Evolutionary conservation across 2,888 invertebrate genomes (phyloP).

Genomic region (Pristionchus fissidentatus): DNA sequence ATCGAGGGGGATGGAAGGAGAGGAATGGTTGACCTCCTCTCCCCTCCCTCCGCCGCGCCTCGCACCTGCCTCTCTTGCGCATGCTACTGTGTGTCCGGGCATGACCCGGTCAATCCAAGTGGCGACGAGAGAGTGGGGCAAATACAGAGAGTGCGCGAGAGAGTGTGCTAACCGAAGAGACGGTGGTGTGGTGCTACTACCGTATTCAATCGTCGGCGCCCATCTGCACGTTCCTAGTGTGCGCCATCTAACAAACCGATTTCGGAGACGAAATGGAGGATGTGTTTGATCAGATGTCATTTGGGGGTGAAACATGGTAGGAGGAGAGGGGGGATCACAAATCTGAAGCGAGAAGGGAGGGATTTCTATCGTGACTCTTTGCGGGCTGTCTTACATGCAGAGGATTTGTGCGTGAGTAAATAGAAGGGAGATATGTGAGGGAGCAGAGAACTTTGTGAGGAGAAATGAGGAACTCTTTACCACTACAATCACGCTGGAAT

Average conservation of each 20-base stretch:
- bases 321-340: conserved; percentile 21
- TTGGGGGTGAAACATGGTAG: not conserved
- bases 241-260: not conserved
- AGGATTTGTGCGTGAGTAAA: conserved; percentile 16
- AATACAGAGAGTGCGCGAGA: not conserved
- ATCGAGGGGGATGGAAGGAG: too few relatives aligned
- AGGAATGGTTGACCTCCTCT: not conserved
- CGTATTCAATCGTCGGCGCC: conserved; percentile 12
- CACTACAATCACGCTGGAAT: too few relatives aligned
- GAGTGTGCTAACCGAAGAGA: not conserved
- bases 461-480: too few relatives aligned
- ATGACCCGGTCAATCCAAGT: conserved; percentile 42
- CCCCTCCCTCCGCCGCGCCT: not conserved
- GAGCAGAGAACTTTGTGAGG: too few relatives aligned
- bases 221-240: not conserved
- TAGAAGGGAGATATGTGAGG: not conserved
- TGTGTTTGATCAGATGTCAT: conserved; percentile 45
- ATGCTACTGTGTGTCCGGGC: conserved; percentile 16
- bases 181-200: not conserved
- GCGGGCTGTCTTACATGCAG: conserved; percentile 15
- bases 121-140: not conserved
- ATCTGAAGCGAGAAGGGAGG: conserved; percentile 14
- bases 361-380: conserved; percentile 8
- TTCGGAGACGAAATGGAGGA: not conserved
- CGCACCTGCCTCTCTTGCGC: conserved; percentile 28